Evolutionary conservation across 2,797 vertebrate genomes (phyloP).

Genomic region (Hapalemur alaotrensis): DNA sequence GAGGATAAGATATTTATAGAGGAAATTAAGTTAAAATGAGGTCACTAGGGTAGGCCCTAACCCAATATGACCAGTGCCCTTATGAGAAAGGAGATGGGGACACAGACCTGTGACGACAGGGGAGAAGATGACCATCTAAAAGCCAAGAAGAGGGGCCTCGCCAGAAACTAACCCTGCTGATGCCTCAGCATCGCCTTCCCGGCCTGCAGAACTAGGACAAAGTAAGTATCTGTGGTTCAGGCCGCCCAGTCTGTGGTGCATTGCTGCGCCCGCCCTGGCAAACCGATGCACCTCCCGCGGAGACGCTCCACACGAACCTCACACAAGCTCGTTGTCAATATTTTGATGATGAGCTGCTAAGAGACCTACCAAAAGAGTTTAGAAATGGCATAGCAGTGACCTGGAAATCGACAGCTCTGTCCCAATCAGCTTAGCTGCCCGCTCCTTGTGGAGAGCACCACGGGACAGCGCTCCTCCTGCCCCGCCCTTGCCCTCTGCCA

Average conservation of each 20-base stretch:
- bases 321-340: not conserved
- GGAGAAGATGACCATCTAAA: not conserved
- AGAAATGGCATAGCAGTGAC: not conserved
- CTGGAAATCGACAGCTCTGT: not conserved
- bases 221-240: not conserved
- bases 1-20: not conserved
- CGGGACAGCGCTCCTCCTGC: rapidly evolving
- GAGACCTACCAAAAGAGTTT: not conserved
- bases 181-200: not conserved
- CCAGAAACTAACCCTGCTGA: not conserved
- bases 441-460: rapidly evolving
- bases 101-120: not conserved
- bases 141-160: not conserved
- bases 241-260: too few species aligned
- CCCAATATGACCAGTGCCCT: not conserved
- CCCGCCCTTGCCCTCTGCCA: not conserved
- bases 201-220: not conserved
- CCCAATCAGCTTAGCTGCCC: not conserved
- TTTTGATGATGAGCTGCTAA: not conserved
- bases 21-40: not conserved
- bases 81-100: not conserved
- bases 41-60: not conserved
- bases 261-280: not conserved
- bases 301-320: not conserved
- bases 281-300: not conserved